Evolutionary conservation across 2,113 vertebrate genomes (phyloP).

Genomic region (Pteronura brasiliensis): DNA sequence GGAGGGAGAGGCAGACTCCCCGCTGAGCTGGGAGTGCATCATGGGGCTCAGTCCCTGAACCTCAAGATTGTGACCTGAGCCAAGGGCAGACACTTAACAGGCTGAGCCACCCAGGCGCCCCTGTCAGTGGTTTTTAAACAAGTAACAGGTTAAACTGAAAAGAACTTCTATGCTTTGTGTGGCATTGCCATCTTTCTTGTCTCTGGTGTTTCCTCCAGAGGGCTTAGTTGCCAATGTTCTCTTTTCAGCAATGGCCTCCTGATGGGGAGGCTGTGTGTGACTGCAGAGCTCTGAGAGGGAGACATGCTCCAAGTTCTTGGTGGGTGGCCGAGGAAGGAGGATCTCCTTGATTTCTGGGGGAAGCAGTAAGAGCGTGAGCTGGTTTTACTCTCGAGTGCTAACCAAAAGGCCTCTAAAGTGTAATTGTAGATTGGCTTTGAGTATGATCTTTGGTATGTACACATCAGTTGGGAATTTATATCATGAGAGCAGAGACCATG

Average conservation of each 20-base stretch:
- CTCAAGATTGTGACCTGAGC: background rate
- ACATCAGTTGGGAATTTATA: background rate
- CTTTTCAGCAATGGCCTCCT: background rate
- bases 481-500: background rate
- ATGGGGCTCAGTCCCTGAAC: background rate
- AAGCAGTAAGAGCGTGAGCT: background rate
- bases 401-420: background rate
- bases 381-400: background rate
- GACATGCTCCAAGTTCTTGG: background rate
- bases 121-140: background rate
- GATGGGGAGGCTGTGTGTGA: background rate
- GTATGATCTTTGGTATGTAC: background rate
- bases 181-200: background rate
- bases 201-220: background rate
- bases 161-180: background rate
- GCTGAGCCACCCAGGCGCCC: background rate
- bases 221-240: background rate
- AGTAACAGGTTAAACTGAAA: background rate
- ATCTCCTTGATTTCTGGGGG: background rate
- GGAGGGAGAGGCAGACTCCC: background rate
- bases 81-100: background rate
- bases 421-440: slow-evolving; percentile 11
- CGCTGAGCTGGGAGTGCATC: background rate
- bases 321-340: background rate
- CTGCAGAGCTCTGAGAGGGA: background rate